Percentiles rank a stretch among this genome's conserved stretches.
Conservation (phyloP, 2,113 vertebrate species). For the Oncorhynchus tshawytscha region DNA sequence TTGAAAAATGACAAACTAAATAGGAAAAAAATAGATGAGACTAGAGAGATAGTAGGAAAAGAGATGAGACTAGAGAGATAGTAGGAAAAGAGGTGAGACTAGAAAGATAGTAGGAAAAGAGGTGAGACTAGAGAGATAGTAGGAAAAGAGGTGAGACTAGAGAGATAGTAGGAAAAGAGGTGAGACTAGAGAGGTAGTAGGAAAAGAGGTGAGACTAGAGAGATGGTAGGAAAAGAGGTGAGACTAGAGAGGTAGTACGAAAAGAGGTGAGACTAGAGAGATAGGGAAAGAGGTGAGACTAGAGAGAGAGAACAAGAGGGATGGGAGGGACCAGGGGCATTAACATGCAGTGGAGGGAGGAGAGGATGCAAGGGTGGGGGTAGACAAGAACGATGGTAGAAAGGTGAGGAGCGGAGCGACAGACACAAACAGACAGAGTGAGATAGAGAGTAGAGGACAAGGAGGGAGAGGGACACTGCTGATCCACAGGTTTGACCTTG, state of each 20-base stretch:
- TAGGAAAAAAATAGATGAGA: not conserved
- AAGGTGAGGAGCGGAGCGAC: conserved; percentile 16
- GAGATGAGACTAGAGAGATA: too few relatives aligned
- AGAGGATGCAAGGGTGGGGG: too few relatives aligned
- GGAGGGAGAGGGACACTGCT: conserved; percentile 38
- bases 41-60: conserved; percentile 16
- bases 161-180: conserved; percentile 17
- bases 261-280: too few relatives aligned
- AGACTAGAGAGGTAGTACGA: conserved; percentile 16
- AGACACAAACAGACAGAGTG: too few relatives aligned
- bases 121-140: too few relatives aligned
- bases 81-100: not conserved
- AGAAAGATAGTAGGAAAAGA: conserved; percentile 24
- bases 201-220: too few relatives aligned
- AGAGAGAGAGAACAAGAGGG: conserved; percentile 25
- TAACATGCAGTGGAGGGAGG: conserved; percentile 41
- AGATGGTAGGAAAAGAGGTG: not conserved
- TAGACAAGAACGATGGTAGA: not conserved
- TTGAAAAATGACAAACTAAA: too few relatives aligned
- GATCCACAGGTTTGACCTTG: conserved; percentile 66
- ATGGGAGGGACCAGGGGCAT: conserved; percentile 44
- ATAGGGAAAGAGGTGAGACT: not conserved
- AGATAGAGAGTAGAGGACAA: not conserved
- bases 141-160: not conserved
- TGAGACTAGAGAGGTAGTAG: conserved; percentile 26